Conservation (phyloP, 2,797 vertebrate species). For the Gymnothorax javanicus region DNA sequence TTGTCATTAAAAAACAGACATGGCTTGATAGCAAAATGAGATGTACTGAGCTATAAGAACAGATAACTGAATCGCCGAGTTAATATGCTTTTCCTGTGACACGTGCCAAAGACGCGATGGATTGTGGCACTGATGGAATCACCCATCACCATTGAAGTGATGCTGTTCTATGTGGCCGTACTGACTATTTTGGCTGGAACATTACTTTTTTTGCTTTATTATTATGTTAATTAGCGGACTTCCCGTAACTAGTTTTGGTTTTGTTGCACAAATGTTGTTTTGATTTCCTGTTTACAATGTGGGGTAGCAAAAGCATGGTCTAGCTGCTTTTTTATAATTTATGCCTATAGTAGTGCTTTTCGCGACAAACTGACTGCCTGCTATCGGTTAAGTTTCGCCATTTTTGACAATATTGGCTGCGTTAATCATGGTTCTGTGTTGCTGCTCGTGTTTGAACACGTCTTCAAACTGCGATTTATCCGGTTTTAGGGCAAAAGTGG, state of each 20-base stretch:
- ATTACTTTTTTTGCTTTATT: not conserved
- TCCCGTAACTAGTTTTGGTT: not conserved
- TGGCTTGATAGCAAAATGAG: not conserved
- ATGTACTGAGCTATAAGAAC: not conserved
- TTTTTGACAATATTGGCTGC: not conserved
- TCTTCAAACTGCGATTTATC: not conserved
- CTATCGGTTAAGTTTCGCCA: not conserved
- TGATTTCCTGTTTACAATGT: not conserved
- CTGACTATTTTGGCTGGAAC: not conserved
- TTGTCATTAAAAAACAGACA: not conserved
- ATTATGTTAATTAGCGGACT: not conserved
- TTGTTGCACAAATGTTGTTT: not conserved
- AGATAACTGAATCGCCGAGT: not conserved
- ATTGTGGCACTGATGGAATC: not conserved
- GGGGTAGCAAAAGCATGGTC: not conserved
- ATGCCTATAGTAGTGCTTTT: not conserved
- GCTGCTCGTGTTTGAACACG: not conserved
- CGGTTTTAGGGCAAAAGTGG: conserved; percentile 61
- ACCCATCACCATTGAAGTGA: not conserved
- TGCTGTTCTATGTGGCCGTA: not conserved
- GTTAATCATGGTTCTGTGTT: not conserved
- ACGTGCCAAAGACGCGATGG: not conserved
- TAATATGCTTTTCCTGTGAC: not conserved
- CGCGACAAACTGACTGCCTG: not conserved
- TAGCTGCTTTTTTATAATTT: not conserved